These are phyloP conservation scores for Pristionchus japonicus DNA, from an alignment of 2,888 invertebrate genomes.

Conservation along the genomic window DNA sequence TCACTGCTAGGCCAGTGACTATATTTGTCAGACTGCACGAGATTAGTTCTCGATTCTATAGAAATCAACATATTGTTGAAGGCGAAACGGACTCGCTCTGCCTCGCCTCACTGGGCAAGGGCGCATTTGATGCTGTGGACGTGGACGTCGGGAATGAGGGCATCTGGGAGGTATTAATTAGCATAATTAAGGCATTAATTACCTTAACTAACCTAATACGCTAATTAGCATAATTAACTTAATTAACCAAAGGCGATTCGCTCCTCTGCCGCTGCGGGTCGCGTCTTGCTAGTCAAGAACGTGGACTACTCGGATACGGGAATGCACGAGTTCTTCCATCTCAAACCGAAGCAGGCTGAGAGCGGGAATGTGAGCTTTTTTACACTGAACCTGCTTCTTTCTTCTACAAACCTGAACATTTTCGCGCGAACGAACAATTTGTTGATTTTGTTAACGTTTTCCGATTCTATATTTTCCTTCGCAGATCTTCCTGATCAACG, in stretches of 20 bases:
- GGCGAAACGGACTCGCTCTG: conserved; percentile 25
- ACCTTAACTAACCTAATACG: neutral
- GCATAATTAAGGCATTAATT: neutral
- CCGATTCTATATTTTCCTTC: too few relatives aligned
- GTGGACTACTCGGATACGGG: neutral
- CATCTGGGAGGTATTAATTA: conserved; percentile 35
- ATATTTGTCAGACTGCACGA: neutral
- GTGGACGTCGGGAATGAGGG: neutral
- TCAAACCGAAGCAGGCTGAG: neutral
- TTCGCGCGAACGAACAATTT: too few relatives aligned
- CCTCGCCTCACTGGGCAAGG: neutral
- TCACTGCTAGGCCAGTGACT: too few relatives aligned
- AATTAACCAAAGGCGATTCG: conserved; percentile 30
- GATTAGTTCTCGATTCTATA: neutral
- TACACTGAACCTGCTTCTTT: neutral
- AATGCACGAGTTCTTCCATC: conserved; percentile 16
- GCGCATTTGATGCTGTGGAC: neutral
- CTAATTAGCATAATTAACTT: neutral
- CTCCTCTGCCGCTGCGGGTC: neutral
- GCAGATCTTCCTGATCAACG: conserved; percentile 37
- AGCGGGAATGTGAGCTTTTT: neutral
- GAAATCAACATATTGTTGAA: neutral
- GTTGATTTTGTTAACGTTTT: neutral
- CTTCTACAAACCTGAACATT: neutral
- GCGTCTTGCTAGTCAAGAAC: neutral